A percentile compares a stretch with the other conserved stretches of the same genome.
phyloP scores from a whole-genome alignment of 1,140 invertebrate genomes.

The Paraescarpia echinospica region DNA sequence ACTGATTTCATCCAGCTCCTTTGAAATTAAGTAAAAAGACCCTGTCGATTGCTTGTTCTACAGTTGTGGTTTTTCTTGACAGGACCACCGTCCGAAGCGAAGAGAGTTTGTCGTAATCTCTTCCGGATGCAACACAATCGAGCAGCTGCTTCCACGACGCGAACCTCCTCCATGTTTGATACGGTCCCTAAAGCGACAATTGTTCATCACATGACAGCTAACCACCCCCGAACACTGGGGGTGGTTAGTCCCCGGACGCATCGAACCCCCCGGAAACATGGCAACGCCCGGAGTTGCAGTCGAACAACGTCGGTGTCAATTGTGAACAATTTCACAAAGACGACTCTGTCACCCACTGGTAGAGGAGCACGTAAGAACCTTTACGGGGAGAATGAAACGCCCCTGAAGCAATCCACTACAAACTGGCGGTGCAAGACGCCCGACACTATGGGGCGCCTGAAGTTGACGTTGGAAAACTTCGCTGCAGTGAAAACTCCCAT shows the following conservation, averaged over 20 bases:
- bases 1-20: too few relatives aligned
- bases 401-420: background rate
- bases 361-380: background rate
- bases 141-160: background rate
- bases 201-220: background rate
- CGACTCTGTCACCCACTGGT: background rate
- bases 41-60: too few relatives aligned
- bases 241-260: too few relatives aligned
- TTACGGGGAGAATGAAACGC: background rate
- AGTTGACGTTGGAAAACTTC: background rate
- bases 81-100: background rate
- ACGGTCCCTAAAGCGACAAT: background rate
- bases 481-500: background rate
- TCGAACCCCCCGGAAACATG: background rate
- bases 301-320: background rate
- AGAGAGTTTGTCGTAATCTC: background rate
- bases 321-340: background rate
- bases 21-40: too few relatives aligned
- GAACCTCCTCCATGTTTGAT: background rate
- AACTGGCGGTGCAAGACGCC: background rate
- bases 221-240: background rate
- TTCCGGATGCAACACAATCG: background rate
- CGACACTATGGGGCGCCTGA: background rate
- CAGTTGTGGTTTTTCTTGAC: background rate
- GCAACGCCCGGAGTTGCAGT: background rate